Evolutionary conservation across 2,113 vertebrate species (phyloP), one percentile per base, ranked within the genome.

Genomic region (Chamaetylas fuelleborni): DNA sequence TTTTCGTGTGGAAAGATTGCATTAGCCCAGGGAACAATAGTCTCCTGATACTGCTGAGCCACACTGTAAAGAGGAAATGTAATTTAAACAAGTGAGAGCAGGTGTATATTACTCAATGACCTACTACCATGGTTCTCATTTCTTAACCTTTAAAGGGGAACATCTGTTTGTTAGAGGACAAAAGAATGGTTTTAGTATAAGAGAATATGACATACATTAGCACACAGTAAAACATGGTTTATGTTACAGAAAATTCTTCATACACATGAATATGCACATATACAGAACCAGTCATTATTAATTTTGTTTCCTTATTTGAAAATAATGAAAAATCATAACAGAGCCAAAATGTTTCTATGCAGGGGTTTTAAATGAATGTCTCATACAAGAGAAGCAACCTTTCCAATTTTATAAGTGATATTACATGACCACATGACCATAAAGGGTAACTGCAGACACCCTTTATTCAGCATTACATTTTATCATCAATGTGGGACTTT

Each of bases 11-110:
- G 95, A 97, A 97, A 97, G 92, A 97, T 80, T 93, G 76, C 94
- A 96, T 97, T 97, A 97, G 77, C 83, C 88, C 70, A 90, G 72
- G 84, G 88, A 97, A 96, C 81, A 91, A 89, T 58, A 92, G 89
- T 86, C 92, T 90, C 78, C 81, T 95, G 96, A 96, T 88, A 94
- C 85, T 95, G 96, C 95, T 97, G 97, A 98, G 89, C 88, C 71
- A 64, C 58, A 54, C 43, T 26, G 56, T 76, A 96, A 93, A 95
- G 71, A 97, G 89, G 81, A 97, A 97, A 97, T 95, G 91, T 78
- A 96, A 97, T 97, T 95, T 95, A 94, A 97, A 95, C 86, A 93
- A 83, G 71, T 58, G 54, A 96, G 34, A 95, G 40, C 23, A 65
- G 80, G 73, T 95, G 77, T 70, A 89, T 77, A 84, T 79, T 65